Conservation (phyloP, 2,888 invertebrate species). For the Syrphus vitripennis region DNA sequence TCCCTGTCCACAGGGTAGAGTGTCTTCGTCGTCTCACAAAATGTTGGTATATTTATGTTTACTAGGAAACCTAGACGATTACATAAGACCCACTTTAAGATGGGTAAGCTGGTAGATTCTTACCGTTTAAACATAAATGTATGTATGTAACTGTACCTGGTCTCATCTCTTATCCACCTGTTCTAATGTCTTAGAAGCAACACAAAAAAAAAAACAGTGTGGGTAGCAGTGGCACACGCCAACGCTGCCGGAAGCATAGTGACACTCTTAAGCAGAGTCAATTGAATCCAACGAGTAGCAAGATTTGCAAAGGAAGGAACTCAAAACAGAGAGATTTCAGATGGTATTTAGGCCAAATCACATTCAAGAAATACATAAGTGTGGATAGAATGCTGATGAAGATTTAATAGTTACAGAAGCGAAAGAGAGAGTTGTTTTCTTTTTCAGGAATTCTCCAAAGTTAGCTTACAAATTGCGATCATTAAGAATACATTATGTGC, state of each 20-base stretch:
- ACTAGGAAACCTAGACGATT: neutral
- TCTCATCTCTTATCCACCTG: neutral
- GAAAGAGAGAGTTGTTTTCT: too few relatives aligned
- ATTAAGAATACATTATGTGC: too few relatives aligned
- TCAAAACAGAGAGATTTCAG: slow-evolving; percentile 13
- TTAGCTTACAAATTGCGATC: too few relatives aligned
- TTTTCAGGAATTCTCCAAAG: neutral
- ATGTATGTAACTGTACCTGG: neutral
- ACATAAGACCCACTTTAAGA: neutral
- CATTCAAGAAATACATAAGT: slow-evolving; percentile 1
- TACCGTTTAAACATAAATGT: neutral
- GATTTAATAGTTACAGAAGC: neutral
- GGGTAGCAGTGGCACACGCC: neutral
- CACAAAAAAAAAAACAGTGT: neutral
- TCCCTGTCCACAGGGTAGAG: neutral
- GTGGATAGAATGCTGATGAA: slow-evolving; percentile 52
- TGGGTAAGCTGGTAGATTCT: too few relatives aligned
- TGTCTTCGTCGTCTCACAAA: neutral
- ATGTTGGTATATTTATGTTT: neutral
- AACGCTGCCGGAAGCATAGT: slow-evolving; percentile 12
- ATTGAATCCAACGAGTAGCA: slow-evolving; percentile 47
- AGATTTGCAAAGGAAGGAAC: slow-evolving; percentile 8
- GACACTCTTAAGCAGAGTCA: slow-evolving; percentile 38
- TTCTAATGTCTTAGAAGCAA: neutral
- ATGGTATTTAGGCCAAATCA: slow-evolving; percentile 43